Percentiles rank a stretch among this genome's conserved stretches.
phyloP scores from a whole-genome alignment of 2,797 vertebrate genomes.

The Aselliscus stoliczkanus region DNA sequence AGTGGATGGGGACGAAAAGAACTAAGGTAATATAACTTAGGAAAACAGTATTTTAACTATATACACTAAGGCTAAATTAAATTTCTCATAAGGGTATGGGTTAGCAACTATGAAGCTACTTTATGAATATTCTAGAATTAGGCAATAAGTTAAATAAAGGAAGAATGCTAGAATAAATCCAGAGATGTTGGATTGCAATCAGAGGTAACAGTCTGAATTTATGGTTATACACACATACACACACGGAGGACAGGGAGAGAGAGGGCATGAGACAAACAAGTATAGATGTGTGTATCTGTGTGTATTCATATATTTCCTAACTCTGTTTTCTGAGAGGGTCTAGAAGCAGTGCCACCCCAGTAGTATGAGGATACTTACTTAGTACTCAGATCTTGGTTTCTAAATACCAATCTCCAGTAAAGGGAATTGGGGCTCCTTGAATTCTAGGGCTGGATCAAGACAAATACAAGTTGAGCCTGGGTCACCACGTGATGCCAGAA shows the following conservation, averaged over 20 bases:
- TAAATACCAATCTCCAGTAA: not conserved
- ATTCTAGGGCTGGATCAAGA: not conserved
- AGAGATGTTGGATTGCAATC: not conserved
- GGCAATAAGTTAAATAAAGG: not conserved
- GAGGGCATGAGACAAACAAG: not conserved
- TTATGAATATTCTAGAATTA: not conserved
- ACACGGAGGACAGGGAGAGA: not conserved
- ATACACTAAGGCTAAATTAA: not conserved
- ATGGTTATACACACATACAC: not conserved
- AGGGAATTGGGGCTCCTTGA: not conserved
- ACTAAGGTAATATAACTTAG: not conserved
- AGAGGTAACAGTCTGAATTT: not conserved
- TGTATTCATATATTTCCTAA: not conserved
- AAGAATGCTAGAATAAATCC: not conserved
- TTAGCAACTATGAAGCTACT: not conserved
- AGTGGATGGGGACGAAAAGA: not conserved
- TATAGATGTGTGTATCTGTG: not conserved
- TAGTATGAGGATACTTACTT: not conserved
- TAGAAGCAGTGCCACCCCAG: not conserved
- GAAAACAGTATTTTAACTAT: not conserved
- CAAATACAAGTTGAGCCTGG: not conserved
- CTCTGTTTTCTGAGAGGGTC: not conserved
- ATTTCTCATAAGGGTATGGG: not conserved
- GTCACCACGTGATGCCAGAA: not conserved
- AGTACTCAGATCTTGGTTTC: not conserved